A percentile compares a stretch with the other conserved stretches of the same genome.
phyloP scores from a whole-genome alignment of 2,888 invertebrate genomes.

The Pharmacophagus antenor region DNA sequence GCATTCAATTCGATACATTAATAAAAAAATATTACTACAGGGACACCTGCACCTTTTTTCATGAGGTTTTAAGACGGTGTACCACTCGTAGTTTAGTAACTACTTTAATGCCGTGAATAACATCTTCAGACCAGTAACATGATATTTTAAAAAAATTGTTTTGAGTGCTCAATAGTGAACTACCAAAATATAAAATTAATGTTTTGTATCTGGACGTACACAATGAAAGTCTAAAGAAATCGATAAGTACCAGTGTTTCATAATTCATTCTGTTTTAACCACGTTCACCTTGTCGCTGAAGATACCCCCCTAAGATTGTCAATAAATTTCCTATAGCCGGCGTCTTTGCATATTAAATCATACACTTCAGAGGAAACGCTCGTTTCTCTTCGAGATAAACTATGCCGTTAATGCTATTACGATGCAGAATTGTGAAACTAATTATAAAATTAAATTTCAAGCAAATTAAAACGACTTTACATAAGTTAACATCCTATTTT shows the following conservation, averaged over 20 bases:
- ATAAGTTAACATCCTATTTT: background rate
- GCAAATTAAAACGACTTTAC: background rate
- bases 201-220: background rate
- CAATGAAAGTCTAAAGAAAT: background rate
- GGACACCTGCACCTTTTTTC: too few relatives aligned
- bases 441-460: conserved; percentile 2
- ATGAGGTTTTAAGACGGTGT: too few relatives aligned
- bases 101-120: too few relatives aligned
- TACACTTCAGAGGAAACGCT: conserved; percentile 29
- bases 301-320: conserved; percentile 33
- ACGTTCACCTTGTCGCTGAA: conserved; percentile 14
- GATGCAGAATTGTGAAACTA: background rate
- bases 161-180: too few relatives aligned
- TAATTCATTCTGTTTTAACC: conserved; percentile 27
- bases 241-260: conserved; percentile 4
- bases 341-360: conserved; percentile 37
- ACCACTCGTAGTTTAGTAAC: too few relatives aligned
- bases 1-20: too few relatives aligned
- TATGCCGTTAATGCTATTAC: conserved; percentile 19
- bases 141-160: too few relatives aligned
- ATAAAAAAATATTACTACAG: too few relatives aligned
- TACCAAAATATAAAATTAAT: too few relatives aligned
- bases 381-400: conserved; percentile 30
- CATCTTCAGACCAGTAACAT: too few relatives aligned
- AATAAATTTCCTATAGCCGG: conserved; percentile 34